Conservation (phyloP, 2,113 vertebrate genomes). For the Pterocles gutturalis region DNA sequence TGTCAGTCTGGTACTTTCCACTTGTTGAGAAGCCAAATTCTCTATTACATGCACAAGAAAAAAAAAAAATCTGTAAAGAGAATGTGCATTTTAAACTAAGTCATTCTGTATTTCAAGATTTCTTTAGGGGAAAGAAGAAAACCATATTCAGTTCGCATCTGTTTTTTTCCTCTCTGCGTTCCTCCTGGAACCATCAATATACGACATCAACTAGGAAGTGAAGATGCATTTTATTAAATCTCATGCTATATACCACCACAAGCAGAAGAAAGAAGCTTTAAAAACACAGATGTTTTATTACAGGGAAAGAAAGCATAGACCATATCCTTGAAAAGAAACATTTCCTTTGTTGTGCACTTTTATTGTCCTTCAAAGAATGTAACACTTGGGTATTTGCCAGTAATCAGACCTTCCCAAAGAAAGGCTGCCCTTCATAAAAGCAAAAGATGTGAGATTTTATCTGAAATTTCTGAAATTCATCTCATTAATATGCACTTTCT, state of each 20-base stretch:
- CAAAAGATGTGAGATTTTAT: not conserved
- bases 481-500: not conserved
- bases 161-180: not conserved
- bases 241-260: not conserved
- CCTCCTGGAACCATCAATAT: not conserved
- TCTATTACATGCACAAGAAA: not conserved
- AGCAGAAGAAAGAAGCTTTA: not conserved
- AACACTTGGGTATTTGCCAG: not conserved
- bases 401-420: not conserved
- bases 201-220: not conserved
- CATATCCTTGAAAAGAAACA: not conserved
- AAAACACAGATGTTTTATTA: not conserved
- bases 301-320: not conserved
- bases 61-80: not conserved
- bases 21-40: not conserved
- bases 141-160: not conserved
- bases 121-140: not conserved
- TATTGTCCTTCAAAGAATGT: not conserved
- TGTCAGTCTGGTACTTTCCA: not conserved
- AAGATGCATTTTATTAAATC: not conserved
- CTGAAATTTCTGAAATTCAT: not conserved
- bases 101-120: not conserved
- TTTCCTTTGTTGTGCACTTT: not conserved
- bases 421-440: constrained; percentile 16
- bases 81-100: not conserved